Conservation (phyloP, 2,797 vertebrate genomes). For the Arvicola amphibius region DNA sequence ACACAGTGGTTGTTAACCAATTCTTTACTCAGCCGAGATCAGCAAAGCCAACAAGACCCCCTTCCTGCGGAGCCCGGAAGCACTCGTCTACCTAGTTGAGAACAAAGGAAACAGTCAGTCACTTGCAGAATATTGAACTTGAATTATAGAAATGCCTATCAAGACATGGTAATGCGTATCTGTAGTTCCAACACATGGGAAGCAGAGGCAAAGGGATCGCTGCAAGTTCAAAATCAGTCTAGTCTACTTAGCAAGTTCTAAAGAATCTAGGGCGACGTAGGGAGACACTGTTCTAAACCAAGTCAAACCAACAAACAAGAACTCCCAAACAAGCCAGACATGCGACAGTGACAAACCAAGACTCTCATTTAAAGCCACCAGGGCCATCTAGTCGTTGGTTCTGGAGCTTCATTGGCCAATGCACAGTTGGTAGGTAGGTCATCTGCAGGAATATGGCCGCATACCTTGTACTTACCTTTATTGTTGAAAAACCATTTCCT, state of each 20-base stretch:
- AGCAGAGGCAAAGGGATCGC: background rate
- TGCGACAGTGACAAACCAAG: background rate
- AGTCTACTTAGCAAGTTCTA: background rate
- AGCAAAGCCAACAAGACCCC: background rate
- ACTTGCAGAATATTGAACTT: background rate
- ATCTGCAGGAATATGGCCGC: background rate
- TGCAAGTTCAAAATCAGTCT: background rate
- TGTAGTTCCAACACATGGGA: background rate
- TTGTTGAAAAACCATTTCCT: background rate
- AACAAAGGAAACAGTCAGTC: background rate
- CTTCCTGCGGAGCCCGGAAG: background rate
- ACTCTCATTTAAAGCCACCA: background rate
- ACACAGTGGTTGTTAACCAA: background rate
- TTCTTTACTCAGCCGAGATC: background rate
- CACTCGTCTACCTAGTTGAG: background rate
- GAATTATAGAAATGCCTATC: background rate
- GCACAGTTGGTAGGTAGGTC: background rate
- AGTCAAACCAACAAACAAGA: background rate
- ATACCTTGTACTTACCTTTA: background rate
- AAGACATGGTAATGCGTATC: background rate
- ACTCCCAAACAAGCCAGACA: background rate
- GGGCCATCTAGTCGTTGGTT: background rate
- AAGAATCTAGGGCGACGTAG: background rate
- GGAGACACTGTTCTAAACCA: background rate
- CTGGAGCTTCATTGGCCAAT: background rate